A percentile compares a stretch with the other conserved stretches of the same genome.
Evolutionary conservation across 2,888 invertebrate species (phyloP).

Genomic region (Lasioglossum calceatum): DNA sequence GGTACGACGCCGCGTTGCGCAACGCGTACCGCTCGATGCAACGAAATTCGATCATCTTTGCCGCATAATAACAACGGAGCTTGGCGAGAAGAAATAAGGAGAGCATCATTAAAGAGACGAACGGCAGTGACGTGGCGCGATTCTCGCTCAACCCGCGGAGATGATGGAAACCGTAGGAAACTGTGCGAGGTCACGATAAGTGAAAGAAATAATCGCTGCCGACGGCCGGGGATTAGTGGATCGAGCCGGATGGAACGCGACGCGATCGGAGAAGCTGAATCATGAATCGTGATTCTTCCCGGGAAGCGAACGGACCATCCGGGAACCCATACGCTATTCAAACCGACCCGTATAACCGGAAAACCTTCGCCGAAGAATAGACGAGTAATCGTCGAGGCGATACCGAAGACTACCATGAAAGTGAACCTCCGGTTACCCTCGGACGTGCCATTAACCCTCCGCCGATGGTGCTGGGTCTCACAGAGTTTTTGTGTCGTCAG

Average conservation of each 20-base stretch:
- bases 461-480: background rate
- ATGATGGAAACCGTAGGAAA: constrained; percentile 50
- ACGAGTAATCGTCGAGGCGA: background rate
- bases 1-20: constrained; percentile 44
- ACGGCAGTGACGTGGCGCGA: constrained; percentile 50
- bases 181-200: constrained; percentile 50
- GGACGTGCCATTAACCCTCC: background rate
- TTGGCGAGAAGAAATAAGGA: background rate
- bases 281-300: background rate
- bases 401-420: background rate
- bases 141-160: constrained; percentile 26
- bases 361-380: constrained; percentile 1
- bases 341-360: constrained; percentile 1
- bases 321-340: background rate
- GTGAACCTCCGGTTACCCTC: background rate
- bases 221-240: constrained; percentile 27
- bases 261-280: constrained; percentile 23
- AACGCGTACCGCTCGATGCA: constrained; percentile 41
- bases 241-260: constrained; percentile 25
- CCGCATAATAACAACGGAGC: constrained; percentile 52
- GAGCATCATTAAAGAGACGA: constrained; percentile 53
- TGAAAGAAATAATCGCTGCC: constrained; percentile 33
- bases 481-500: background rate
- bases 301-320: background rate
- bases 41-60: constrained; percentile 67